Conservation (phyloP, 2,888 invertebrate genomes). For the Idaea aversata region DNA sequence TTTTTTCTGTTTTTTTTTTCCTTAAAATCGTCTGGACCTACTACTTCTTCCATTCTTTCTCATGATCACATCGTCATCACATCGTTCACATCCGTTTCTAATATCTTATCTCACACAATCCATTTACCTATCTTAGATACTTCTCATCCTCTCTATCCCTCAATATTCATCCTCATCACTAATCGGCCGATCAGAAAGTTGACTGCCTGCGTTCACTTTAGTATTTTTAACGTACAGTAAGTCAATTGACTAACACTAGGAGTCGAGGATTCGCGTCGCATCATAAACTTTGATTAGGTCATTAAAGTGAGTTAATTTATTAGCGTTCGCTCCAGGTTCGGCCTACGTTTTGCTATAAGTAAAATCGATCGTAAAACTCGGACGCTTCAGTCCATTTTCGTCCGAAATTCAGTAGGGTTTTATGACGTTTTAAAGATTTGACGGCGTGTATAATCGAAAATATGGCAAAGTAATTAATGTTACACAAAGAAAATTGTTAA, state of each 20-base stretch:
- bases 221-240: conserved; percentile 62
- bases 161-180: too few species aligned
- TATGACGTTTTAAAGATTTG: conserved; percentile 53
- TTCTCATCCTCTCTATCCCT: too few species aligned
- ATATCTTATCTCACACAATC: too few species aligned
- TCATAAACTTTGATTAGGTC: conserved; percentile 81
- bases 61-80: too few species aligned
- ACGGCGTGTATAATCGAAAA: conserved; percentile 65
- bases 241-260: conserved; percentile 78
- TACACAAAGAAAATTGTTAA: conserved; percentile 16
- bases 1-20: too few species aligned
- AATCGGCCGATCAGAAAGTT: neutral
- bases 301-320: conserved; percentile 80
- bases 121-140: too few species aligned
- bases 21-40: too few species aligned
- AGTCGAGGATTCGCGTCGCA: conserved; percentile 77
- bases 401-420: conserved; percentile 35
- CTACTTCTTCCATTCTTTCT: too few species aligned
- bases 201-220: conserved; percentile 17
- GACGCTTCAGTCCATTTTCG: conserved; percentile 43
- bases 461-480: conserved; percentile 32
- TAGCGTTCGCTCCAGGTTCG: conserved; percentile 63
- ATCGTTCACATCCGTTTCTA: too few species aligned
- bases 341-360: conserved; percentile 61
- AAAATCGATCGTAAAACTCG: conserved; percentile 58